Percentiles rank a stretch among this genome's conserved stretches.
Evolutionary conservation across 2,113 vertebrate genomes (phyloP).

Genomic region (Corythornis vintsioides): DNA sequence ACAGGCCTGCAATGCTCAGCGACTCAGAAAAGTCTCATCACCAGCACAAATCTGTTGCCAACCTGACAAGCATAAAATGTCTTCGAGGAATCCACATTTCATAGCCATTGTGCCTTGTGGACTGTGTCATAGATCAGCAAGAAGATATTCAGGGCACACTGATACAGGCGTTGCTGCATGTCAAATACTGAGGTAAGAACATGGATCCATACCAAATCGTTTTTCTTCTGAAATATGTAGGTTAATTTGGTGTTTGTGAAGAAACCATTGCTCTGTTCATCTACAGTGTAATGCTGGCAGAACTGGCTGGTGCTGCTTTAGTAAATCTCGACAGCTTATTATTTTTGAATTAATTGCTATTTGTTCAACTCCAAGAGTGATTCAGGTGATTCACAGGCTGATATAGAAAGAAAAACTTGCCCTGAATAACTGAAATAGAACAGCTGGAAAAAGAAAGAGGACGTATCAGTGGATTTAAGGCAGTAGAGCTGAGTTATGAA

Average conservation of each 20-base stretch:
- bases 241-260: not conserved
- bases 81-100: not conserved
- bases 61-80: not conserved
- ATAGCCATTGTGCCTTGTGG: not conserved
- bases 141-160: not conserved
- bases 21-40: not conserved
- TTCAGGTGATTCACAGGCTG: not conserved
- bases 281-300: not conserved
- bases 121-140: not conserved
- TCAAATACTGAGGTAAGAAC: not conserved
- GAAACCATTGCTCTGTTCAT: not conserved
- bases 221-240: not conserved
- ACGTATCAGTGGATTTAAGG: not conserved
- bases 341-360: not conserved
- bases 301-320: not conserved
- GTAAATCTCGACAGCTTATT: not conserved
- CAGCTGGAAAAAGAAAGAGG: not conserved
- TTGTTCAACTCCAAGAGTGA: not conserved
- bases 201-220: not conserved
- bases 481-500: not conserved
- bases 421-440: not conserved
- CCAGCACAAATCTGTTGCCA: not conserved
- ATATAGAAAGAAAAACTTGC: not conserved
- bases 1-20: constrained; percentile 11
- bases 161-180: not conserved